These are phyloP conservation scores for Harpagoxenus sublaevis DNA, from an alignment of 2,888 invertebrate species.

Conservation along the genomic window DNA sequence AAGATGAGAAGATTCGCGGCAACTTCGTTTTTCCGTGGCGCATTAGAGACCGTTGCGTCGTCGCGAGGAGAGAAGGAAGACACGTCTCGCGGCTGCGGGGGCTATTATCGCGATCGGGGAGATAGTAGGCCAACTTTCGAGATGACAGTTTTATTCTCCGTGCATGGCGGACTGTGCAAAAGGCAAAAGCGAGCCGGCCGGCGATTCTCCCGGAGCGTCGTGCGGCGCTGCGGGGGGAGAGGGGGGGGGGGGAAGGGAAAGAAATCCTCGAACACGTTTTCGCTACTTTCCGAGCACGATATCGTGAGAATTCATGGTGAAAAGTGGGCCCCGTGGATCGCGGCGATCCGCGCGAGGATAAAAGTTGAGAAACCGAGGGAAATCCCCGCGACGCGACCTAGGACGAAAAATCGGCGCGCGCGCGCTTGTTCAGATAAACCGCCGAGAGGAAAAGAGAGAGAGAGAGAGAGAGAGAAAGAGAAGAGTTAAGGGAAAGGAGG, in stretches of 20 bases:
- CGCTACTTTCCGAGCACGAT: slow-evolving; percentile 75
- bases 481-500: neutral
- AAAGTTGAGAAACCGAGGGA: slow-evolving; percentile 61
- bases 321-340: slow-evolving; percentile 57
- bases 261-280: slow-evolving; percentile 69
- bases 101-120: slow-evolving; percentile 79
- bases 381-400: slow-evolving; percentile 42
- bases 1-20: neutral
- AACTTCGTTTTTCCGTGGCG: slow-evolving; percentile 14
- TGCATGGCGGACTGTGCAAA: slow-evolving; percentile 64
- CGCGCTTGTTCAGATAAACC: slow-evolving; percentile 25
- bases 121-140: slow-evolving; percentile 84
- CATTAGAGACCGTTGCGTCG: slow-evolving; percentile 23
- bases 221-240: slow-evolving; percentile 13
- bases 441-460: neutral
- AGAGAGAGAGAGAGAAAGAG: neutral
- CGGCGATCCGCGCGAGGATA: slow-evolving; percentile 53
- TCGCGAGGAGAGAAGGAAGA: slow-evolving; percentile 53
- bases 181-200: slow-evolving; percentile 55
- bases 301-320: slow-evolving; percentile 64
- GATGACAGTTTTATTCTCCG: slow-evolving; percentile 81
- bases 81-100: slow-evolving; percentile 64
- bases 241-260: slow-evolving; percentile 39
- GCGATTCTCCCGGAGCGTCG: slow-evolving; percentile 59
- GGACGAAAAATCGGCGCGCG: slow-evolving; percentile 50